These are phyloP conservation scores for Drosophila trichaetosa DNA, from an alignment of 2,888 invertebrate genomes.

Conservation along the genomic window DNA sequence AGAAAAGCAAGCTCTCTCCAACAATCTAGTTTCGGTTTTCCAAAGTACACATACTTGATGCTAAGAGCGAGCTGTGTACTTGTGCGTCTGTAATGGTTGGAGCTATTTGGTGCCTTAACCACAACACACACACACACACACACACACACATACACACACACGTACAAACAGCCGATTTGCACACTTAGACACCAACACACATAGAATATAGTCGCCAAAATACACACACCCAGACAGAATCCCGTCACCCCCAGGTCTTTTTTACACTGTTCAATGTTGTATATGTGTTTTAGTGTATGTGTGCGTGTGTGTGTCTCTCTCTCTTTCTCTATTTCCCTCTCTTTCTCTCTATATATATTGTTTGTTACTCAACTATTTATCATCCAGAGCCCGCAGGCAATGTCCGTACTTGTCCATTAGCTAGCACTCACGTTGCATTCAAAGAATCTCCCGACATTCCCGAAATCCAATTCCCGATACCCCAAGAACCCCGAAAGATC, in stretches of 20 bases:
- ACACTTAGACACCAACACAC: slow-evolving; percentile 14
- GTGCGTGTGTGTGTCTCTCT: slow-evolving; percentile 39
- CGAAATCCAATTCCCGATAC: slow-evolving; percentile 2
- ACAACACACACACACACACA: slow-evolving; percentile 4
- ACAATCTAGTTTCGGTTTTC: background rate
- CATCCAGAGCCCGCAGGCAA: slow-evolving; percentile 38
- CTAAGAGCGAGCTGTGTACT: background rate
- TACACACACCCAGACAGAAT: slow-evolving; percentile 22
- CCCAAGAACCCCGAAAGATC: background rate
- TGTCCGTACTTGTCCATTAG: slow-evolving; percentile 47
- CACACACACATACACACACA: slow-evolving; percentile 1
- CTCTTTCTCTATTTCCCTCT: slow-evolving; percentile 11
- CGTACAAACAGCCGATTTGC: background rate
- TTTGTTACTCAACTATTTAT: slow-evolving; percentile 22
- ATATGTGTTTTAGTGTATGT: slow-evolving; percentile 75
- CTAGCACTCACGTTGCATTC: slow-evolving; percentile 37
- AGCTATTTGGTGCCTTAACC: slow-evolving; percentile 3
- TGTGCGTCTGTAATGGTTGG: slow-evolving; percentile 16
- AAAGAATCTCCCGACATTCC: slow-evolving; percentile 4
- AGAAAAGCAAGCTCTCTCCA: background rate
- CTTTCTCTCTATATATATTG: slow-evolving; percentile 9
- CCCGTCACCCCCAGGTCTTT: slow-evolving; percentile 38
- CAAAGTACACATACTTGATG: background rate
- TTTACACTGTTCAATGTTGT: slow-evolving; percentile 69
- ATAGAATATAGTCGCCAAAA: slow-evolving; percentile 9